Evolutionary conservation across 2,888 invertebrate genomes (phyloP).

Genomic region (Macropis europaea): DNA sequence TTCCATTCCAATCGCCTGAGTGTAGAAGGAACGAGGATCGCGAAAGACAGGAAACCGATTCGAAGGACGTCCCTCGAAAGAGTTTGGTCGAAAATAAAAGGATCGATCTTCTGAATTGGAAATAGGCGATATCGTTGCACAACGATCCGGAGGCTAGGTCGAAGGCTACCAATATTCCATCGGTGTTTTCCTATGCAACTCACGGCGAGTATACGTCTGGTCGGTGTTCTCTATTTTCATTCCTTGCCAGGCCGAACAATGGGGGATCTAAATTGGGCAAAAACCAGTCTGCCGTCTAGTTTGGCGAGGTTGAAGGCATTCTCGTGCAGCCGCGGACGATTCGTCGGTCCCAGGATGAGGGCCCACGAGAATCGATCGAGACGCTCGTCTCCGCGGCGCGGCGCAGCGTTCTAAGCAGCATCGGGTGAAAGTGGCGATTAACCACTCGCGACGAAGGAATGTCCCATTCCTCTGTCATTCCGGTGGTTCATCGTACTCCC

Average conservation of each 20-base stretch:
- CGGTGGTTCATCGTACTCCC: conserved; percentile 52
- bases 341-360: conserved; percentile 23
- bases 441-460: conserved; percentile 43
- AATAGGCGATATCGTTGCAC: background rate
- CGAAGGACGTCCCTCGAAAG: too few relatives aligned
- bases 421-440: conserved; percentile 54
- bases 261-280: conserved; percentile 71
- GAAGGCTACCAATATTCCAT: conserved; percentile 9
- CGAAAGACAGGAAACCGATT: too few relatives aligned
- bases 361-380: conserved; percentile 38
- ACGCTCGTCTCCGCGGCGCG: conserved; percentile 1
- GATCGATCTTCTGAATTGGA: too few relatives aligned
- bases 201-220: conserved; percentile 21
- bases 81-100: too few relatives aligned
- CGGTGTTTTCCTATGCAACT: conserved; percentile 51
- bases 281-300: conserved; percentile 73
- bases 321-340: conserved; percentile 33
- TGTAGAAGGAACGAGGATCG: too few relatives aligned
- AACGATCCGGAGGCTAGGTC: background rate
- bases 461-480: conserved; percentile 36
- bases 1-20: too few relatives aligned
- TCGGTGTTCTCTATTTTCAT: conserved; percentile 67
- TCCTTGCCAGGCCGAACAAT: conserved; percentile 66
- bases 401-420: background rate
- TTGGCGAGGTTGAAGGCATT: conserved; percentile 66